These are phyloP conservation scores for Astyanax mexicanus DNA, from an alignment of 2,797 vertebrate genomes.

Conservation along the genomic window DNA sequence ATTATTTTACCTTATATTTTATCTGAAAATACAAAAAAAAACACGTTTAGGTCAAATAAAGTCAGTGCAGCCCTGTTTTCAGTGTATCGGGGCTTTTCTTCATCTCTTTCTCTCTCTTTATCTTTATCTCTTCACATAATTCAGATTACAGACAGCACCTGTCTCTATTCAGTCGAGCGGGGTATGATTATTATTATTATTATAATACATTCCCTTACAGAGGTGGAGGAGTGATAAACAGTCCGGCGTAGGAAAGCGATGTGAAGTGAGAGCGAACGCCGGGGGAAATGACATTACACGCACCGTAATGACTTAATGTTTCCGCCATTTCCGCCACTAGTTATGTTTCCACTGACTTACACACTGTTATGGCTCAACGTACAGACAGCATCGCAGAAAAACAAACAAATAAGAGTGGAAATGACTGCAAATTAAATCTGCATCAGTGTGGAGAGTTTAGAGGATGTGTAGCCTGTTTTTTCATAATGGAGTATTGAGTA, in stretches of 20 bases:
- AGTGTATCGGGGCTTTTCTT: conserved; percentile 2
- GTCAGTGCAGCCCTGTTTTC: background rate
- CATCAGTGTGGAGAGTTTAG: conserved; percentile 9
- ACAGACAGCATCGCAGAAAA: conserved; percentile 39
- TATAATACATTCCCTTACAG: conserved; percentile 46
- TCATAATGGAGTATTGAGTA: conserved; percentile 51
- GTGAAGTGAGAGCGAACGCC: conserved; percentile 43
- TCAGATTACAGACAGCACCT: conserved; percentile 16
- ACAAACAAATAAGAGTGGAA: conserved; percentile 53
- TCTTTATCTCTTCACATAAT: conserved; percentile 15
- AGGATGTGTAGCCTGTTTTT: conserved; percentile 39
- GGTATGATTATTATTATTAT: background rate
- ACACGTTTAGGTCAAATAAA: no score
- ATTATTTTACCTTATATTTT: no score
- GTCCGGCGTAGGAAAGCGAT: conserved; percentile 38
- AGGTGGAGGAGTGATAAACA: conserved; percentile 40
- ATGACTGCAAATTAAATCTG: conserved; percentile 47
- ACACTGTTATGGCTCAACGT: background rate
- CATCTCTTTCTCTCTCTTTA: no score
- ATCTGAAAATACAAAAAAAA: no score
- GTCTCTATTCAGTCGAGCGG: conserved; percentile 19
- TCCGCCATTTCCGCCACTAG: conserved; percentile 47
- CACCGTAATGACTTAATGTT: conserved; percentile 50
- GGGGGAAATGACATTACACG: conserved; percentile 52
- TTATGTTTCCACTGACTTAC: conserved; percentile 45